These are phyloP conservation scores for Calliphora vicina DNA, from an alignment of 1,140 invertebrate species.

Conservation along the genomic window DNA sequence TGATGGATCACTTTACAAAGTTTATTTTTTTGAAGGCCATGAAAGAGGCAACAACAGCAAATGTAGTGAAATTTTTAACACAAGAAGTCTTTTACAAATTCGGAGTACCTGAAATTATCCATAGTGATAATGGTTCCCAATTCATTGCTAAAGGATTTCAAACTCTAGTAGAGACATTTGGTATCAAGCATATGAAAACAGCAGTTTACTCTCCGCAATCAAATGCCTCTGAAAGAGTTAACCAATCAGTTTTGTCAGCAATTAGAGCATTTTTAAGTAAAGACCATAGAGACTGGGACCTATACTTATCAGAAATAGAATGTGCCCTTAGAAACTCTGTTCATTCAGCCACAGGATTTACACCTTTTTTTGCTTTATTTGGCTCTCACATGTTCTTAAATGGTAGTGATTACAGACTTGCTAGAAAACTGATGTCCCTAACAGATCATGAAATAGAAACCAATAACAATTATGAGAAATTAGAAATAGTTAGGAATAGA, in stretches of 20 bases:
- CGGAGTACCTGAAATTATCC: slow-evolving; percentile 7
- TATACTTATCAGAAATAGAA: background rate
- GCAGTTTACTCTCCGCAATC: background rate
- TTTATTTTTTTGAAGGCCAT: slow-evolving; percentile 14
- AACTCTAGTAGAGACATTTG: background rate
- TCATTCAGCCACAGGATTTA: background rate
- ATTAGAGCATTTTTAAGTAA: background rate
- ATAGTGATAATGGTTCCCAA: slow-evolving; percentile 9
- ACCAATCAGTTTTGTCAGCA: background rate
- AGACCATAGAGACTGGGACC: background rate
- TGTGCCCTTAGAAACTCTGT: background rate
- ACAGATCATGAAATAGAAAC: background rate
- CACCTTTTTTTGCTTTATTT: slow-evolving; percentile 14
- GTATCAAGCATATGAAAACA: slow-evolving; percentile 14
- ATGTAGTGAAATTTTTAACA: background rate
- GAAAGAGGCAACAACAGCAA: background rate
- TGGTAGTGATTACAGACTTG: background rate
- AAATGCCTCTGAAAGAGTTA: background rate
- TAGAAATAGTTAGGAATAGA: background rate
- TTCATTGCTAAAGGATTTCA: background rate
- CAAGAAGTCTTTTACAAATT: background rate
- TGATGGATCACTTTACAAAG: too few species aligned
- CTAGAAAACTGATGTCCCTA: background rate
- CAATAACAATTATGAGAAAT: background rate
- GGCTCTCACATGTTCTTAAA: background rate